Conservation (phyloP, 2,888 invertebrate species). For the Pocota personata region DNA sequence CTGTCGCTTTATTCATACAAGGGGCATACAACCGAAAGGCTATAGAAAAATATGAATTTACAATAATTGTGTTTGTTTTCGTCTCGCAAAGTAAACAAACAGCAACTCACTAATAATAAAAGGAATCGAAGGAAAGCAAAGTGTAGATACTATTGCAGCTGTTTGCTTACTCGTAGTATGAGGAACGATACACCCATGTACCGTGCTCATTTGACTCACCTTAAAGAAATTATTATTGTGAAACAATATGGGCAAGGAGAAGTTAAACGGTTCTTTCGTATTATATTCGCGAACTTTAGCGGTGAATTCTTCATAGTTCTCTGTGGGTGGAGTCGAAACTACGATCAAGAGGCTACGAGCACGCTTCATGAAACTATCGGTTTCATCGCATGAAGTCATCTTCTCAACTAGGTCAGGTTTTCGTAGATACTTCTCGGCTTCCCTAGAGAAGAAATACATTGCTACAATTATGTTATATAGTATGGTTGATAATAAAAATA, state of each 20-base stretch:
- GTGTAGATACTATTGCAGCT: conserved; percentile 26
- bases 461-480: conserved; percentile 59
- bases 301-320: conserved; percentile 90
- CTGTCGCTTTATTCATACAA: conserved; percentile 32
- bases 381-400: conserved; percentile 85
- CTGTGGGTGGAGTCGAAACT: conserved; percentile 92
- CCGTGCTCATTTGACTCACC: conserved; percentile 79
- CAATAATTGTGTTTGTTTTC: conserved; percentile 68
- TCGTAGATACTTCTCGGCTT: conserved; percentile 91
- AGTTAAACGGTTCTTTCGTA: conserved; percentile 91
- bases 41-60: conserved; percentile 50
- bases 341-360: conserved; percentile 94
- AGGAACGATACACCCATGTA: conserved; percentile 26
- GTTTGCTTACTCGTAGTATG: conserved; percentile 57
- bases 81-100: conserved; percentile 50
- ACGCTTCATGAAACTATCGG: conserved; percentile 84
- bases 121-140: conserved; percentile 20
- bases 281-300: conserved; percentile 91
- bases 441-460: conserved; percentile 80
- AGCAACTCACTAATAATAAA: conserved; percentile 33
- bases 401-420: conserved; percentile 85
- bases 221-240: conserved; percentile 83
- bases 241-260: conserved; percentile 86
- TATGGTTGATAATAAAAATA: conserved; percentile 38
- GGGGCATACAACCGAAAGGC: conserved; percentile 32